Percentiles rank a stretch among this genome's conserved stretches.
phyloP scores from a whole-genome alignment of 1,140 invertebrate species.

The Mya arenaria region DNA sequence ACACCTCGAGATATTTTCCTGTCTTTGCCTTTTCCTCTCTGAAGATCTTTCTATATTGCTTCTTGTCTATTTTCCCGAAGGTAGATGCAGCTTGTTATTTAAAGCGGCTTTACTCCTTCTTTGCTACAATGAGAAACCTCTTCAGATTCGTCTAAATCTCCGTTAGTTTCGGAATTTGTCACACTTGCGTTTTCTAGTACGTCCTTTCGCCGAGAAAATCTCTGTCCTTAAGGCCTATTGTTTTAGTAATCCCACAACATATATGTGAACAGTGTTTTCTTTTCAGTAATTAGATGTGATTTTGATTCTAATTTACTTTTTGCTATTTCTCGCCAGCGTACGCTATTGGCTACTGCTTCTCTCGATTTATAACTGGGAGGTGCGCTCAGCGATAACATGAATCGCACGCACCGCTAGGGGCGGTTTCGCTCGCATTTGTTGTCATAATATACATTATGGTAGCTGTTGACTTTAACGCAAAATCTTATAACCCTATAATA shows the following conservation, averaged over 20 bases:
- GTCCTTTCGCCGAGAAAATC: background rate
- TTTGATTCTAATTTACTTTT: constrained; percentile 58
- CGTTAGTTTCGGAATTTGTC: too few relatives aligned
- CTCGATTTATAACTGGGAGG: constrained; percentile 47
- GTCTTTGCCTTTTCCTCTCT: too few relatives aligned
- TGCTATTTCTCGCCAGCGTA: background rate
- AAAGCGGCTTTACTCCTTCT: too few relatives aligned
- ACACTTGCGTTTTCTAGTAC: too few relatives aligned
- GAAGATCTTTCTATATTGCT: too few relatives aligned
- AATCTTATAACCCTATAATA: constrained; percentile 26
- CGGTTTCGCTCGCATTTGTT: constrained; percentile 7
- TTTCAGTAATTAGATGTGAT: constrained; percentile 54
- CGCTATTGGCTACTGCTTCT: constrained; percentile 39
- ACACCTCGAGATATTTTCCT: too few relatives aligned
- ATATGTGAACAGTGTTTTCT: constrained; percentile 45
- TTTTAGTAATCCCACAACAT: constrained; percentile 41
- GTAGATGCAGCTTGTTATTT: too few relatives aligned
- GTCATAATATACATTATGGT: constrained; percentile 45
- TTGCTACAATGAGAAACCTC: too few relatives aligned
- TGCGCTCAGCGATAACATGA: constrained; percentile 18
- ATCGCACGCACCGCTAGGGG: constrained; percentile 47
- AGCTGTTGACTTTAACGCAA: constrained; percentile 51
- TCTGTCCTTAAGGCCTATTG: constrained; percentile 44
- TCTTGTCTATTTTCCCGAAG: too few relatives aligned
- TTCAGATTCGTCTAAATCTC: too few relatives aligned